These are phyloP conservation scores for Neodiprion lecontei DNA, from an alignment of 1,140 invertebrate genomes.

Conservation along the genomic window DNA sequence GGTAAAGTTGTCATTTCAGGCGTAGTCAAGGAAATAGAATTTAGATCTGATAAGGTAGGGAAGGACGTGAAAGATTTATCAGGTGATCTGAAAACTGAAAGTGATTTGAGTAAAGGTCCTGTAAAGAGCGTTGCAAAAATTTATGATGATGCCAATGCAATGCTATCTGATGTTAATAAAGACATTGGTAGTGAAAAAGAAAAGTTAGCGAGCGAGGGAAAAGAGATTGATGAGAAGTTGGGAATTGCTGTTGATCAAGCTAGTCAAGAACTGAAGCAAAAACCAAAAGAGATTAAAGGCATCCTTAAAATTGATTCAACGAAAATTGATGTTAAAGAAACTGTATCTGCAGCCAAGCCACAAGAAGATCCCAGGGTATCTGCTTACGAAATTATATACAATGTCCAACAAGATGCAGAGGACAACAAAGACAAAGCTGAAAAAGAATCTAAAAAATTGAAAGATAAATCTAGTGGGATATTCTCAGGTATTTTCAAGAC, in stretches of 20 bases:
- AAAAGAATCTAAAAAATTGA: conserved; percentile 48
- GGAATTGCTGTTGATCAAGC: conserved; percentile 14
- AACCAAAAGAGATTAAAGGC: conserved; percentile 19
- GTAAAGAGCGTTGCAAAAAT: conserved; percentile 30
- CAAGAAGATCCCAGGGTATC: conserved; percentile 19
- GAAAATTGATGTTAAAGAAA: conserved; percentile 2
- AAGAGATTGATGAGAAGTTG: conserved; percentile 48
- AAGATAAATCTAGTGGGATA: conserved; percentile 50
- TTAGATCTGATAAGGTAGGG: conserved; percentile 10
- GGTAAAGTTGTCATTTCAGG: conserved; percentile 16
- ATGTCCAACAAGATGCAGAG: conserved; percentile 30
- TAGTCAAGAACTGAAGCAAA: conserved; percentile 13
- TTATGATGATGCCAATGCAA: conserved; percentile 26
- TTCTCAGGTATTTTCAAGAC: conserved; percentile 56
- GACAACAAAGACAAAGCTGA: conserved; percentile 42
- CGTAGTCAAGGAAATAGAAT: conserved; percentile 8
- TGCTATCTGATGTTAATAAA: conserved; percentile 30
- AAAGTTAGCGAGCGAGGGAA: conserved; percentile 44
- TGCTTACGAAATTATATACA: conserved; percentile 49
- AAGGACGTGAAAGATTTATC: background rate
- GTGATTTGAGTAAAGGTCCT: conserved; percentile 23
- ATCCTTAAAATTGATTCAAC: conserved; percentile 13
- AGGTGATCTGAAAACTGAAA: conserved; percentile 21
- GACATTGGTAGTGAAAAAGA: conserved; percentile 40
- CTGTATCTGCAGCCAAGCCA: background rate